Evolutionary conservation across 2,888 invertebrate species (phyloP), one percentile per base, ranked within the genome.

Genomic region (Limnephilus rhombicus): DNA sequence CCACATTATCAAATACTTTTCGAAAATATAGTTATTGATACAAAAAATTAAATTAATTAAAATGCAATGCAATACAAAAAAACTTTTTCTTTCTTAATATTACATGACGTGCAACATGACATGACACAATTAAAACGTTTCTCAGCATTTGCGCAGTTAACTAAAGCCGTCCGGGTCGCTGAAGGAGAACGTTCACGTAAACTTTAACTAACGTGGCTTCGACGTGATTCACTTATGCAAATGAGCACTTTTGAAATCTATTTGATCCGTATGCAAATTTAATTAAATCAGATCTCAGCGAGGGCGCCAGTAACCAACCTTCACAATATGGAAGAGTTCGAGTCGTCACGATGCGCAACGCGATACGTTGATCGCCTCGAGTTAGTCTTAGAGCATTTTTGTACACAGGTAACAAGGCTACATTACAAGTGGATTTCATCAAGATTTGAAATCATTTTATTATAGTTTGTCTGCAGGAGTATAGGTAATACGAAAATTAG

Each of bases 151-250:
- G 7, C 68, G 68, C 68, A 68, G 68, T 68, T n/a, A n/a, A 68
- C 68, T 68, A 7, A n/a, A 9, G 7, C 68, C 24, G 24, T 24
- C 15, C 82, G 82, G 31, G 82, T 15, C 34, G 82, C 31, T 82
- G 82, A 31, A 82, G 82, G 31, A 82, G 82, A 82, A 82, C 31
- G 13, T 29, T 81, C 41, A 86, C 87, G 49, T 53, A n/a, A n/a
- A 89, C 37, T 89, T 80, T 80, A 81, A 68, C 24, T 88, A 37
- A 37, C 41, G 24, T 31, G 45, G 37, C 53, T 31, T 45, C 90
- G n/a, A 34, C 81, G 82, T 82, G 82, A 90, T 90, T 82, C 90
- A 90, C 82, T 90, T 82, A 90, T 90, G 90, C 90, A 90, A 82
- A 90, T 90, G 45, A 90, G 45, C 90, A 90, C 49, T 90, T 90